These are phyloP conservation scores for Todiramphus saurophagus DNA, from an alignment of 2,113 vertebrate genomes.

Conservation along the genomic window DNA sequence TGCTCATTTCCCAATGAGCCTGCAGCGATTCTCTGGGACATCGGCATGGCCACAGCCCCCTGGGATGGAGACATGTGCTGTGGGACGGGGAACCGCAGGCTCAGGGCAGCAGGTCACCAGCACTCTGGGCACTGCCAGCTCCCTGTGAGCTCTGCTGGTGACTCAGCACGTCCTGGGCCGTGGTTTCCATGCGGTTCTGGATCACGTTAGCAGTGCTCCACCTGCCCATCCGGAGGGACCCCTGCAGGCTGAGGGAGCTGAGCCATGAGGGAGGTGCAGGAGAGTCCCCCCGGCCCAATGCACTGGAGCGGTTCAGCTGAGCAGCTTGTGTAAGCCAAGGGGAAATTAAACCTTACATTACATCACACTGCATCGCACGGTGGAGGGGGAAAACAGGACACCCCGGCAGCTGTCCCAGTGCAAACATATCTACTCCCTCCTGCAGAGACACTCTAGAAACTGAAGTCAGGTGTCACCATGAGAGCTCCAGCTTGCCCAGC, in stretches of 20 bases:
- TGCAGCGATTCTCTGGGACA: neutral
- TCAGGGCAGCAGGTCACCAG: neutral
- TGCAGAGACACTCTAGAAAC: neutral
- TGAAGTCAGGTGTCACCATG: neutral
- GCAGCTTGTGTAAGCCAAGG: neutral
- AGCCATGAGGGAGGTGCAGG: neutral
- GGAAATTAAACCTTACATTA: neutral
- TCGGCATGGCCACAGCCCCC: neutral
- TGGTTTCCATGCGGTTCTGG: neutral
- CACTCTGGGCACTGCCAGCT: neutral
- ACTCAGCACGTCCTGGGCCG: accelerated
- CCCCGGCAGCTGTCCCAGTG: neutral
- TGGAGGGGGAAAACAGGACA: neutral
- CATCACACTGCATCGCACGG: accelerated
- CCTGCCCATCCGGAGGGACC: neutral
- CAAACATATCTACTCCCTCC: neutral
- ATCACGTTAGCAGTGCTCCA: neutral
- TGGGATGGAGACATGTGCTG: neutral
- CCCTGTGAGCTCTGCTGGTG: accelerated
- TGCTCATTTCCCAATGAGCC: accelerated
- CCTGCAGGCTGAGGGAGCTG: accelerated
- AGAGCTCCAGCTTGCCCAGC: neutral
- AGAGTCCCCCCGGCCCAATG: too few species aligned
- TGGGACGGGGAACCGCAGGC: neutral
- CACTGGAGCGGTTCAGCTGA: neutral